Base-by-base conservation (phyloP, 2,888 invertebrate species). In the Sminthurides aquaticus region DNA sequence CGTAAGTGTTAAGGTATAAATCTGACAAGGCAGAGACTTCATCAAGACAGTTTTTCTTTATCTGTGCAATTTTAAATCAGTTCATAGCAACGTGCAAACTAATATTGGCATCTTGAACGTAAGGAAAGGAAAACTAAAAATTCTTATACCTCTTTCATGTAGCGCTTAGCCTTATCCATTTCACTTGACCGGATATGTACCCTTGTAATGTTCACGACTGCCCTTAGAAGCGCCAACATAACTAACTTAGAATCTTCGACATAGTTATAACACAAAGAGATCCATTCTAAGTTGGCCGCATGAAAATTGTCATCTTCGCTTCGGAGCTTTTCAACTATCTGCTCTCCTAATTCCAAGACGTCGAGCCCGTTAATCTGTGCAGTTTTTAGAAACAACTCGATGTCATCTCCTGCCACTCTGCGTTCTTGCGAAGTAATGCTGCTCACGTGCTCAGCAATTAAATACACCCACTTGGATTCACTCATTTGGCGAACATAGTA, bases 401-500 rank as follows among this genome's bases (percentile, higher is more conserved):
- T 69, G 24, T 69, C 68, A 3, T 64, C 60, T n/a, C 20, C 29
- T 15, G 29, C 24, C 8, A 62, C 62, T 15, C 57, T n/a, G 1
- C 54, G n/a, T 8, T 65, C 28, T 11, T 20, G 43, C n/a, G 57
- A 56, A 2, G 61, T 49, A 25, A 64, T 63, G 26, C 65, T n/a
- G 52, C 65, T 58, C 29, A 74, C 62, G 48, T 70, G 71, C 20
- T 69, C 69, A 57, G 69, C 67, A 57, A 74, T 67, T 1, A 68
- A 59, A 5, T 66, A 64, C n/a, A 72, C 65, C 62, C 69, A 70
- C 26, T 60, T 49, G n/a, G 55, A 65, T 20, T 64, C 64, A 1
- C 69, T 68, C 24, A 72, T 34, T 56, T 68, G 67, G 60, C 70
- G 62, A 11, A 72, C 69, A 54, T 74, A 74, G 54, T 61, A 74